phyloP scores from a whole-genome alignment of 2,113 vertebrate species.

The Cercopithecus mona region DNA sequence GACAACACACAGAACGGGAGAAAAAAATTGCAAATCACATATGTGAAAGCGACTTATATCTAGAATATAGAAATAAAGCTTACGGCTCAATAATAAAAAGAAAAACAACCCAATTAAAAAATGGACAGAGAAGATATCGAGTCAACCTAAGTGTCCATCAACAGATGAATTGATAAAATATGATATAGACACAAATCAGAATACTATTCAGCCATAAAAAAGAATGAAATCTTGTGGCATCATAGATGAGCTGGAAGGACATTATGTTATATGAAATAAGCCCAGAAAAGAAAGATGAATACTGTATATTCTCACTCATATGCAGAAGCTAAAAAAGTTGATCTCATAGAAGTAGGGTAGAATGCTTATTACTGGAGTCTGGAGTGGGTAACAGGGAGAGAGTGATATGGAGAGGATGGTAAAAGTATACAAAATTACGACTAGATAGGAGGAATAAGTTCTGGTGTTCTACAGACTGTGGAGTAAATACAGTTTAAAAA shows the following conservation, averaged over 20 bases:
- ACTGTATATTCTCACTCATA: background rate
- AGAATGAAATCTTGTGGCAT: background rate
- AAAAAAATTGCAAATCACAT: background rate
- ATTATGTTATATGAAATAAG: background rate
- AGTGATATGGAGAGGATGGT: background rate
- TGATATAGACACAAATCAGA: background rate
- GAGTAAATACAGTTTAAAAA: background rate
- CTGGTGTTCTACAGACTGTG: background rate
- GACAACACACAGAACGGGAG: background rate
- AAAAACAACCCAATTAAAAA: background rate
- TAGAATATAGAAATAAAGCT: background rate
- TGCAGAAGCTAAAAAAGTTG: background rate
- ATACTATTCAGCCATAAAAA: background rate
- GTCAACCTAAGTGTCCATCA: background rate
- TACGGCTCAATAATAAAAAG: background rate
- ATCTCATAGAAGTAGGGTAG: background rate
- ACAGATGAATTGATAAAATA: background rate
- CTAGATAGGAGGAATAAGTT: background rate
- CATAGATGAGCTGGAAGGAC: no score
- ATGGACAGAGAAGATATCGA: background rate
- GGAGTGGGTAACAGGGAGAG: background rate
- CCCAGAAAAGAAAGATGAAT: background rate
- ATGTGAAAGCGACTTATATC: background rate
- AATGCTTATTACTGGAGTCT: background rate
- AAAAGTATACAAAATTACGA: background rate